Conservation (phyloP, 2,113 vertebrate genomes). For the Phalacrocorax pelagicus region DNA sequence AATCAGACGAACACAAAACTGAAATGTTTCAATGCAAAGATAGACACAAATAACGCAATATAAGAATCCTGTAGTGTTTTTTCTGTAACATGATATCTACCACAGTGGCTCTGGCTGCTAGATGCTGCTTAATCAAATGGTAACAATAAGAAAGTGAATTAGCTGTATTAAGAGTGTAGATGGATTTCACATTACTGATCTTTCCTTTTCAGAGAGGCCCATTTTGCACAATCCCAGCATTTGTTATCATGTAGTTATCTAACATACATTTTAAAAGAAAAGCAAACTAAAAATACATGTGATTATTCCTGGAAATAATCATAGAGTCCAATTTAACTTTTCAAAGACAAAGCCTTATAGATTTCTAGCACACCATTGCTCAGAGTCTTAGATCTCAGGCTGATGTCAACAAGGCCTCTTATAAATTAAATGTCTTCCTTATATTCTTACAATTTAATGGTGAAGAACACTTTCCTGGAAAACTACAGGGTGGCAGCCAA, state of each 20-base stretch:
- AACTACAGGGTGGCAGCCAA: neutral
- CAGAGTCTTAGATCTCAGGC: neutral
- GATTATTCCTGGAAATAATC: neutral
- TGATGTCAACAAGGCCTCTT: neutral
- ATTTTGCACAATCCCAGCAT: neutral
- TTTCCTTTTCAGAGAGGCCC: neutral
- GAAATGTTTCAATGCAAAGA: neutral
- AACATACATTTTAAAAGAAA: neutral
- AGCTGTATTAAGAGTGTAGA: neutral
- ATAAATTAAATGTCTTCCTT: neutral
- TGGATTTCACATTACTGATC: neutral
- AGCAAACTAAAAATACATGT: neutral
- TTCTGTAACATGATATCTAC: neutral
- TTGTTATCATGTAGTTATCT: neutral
- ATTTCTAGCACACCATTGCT: neutral
- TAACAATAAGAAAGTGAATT: neutral
- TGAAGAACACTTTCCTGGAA: neutral
- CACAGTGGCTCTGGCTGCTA: neutral
- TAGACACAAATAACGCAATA: neutral
- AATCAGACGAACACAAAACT: neutral
- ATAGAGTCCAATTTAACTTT: neutral
- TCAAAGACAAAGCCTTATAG: neutral
- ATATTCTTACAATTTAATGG: neutral
- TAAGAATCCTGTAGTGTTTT: neutral
- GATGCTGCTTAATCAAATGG: neutral